Evolutionary conservation across 2,888 invertebrate species (phyloP).

Genomic region (Leucophenga maculata): DNA sequence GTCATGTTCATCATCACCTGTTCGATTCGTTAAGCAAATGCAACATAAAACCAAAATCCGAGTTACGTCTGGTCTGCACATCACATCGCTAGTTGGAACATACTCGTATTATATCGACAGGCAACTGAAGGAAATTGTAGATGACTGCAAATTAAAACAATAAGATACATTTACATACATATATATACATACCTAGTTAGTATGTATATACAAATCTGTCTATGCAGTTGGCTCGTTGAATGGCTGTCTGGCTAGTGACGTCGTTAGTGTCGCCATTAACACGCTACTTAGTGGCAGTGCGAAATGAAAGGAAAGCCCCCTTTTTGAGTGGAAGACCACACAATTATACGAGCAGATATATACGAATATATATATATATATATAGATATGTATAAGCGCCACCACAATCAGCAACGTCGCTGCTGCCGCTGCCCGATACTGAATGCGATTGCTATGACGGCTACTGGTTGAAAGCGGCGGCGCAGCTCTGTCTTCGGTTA

Average conservation of each 20-base stretch:
- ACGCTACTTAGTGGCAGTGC: too few relatives aligned
- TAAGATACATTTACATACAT: not conserved
- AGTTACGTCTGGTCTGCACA: not conserved
- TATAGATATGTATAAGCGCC: conserved; percentile 37
- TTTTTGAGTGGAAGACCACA: conserved; percentile 43
- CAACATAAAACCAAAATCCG: conserved; percentile 19
- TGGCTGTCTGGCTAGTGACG: conserved; percentile 19
- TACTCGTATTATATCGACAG: not conserved
- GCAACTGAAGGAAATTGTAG: conserved; percentile 12
- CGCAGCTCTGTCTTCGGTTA: not conserved
- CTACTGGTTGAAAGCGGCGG: conserved; percentile 7
- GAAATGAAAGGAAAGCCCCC: too few relatives aligned
- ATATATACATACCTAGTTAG: too few relatives aligned
- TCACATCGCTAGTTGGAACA: not conserved
- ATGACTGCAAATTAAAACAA: conserved; percentile 15
- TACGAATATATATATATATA: too few relatives aligned
- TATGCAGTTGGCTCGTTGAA: not conserved
- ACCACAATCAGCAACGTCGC: too few relatives aligned
- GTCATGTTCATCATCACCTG: conserved; percentile 29
- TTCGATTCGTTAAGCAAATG: conserved; percentile 26
- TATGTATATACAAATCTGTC: too few relatives aligned
- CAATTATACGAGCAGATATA: conserved; percentile 41
- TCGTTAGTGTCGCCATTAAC: conserved; percentile 2
- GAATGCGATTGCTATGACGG: too few relatives aligned
- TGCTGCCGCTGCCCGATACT: too few relatives aligned